These are phyloP conservation scores for Potorous gilbertii DNA, from an alignment of 2,797 vertebrate species.

Conservation along the genomic window DNA sequence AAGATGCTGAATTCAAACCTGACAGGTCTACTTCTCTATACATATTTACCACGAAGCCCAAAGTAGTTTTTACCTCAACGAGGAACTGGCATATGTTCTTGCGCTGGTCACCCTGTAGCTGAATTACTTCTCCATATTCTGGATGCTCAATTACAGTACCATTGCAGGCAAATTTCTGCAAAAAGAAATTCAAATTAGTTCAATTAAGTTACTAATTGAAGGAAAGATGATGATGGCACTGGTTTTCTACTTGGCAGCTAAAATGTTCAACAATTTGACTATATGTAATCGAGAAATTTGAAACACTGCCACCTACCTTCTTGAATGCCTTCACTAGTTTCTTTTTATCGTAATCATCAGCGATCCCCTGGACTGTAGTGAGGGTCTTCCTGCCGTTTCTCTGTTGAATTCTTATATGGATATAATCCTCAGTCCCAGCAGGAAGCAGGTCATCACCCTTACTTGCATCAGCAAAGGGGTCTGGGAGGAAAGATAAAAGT, in stretches of 20 bases:
- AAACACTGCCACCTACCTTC: slow-evolving; percentile 85
- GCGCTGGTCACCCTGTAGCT: slow-evolving; percentile 97
- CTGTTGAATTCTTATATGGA: slow-evolving; percentile 99
- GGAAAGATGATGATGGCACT: not conserved
- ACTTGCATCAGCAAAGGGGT: slow-evolving; percentile 99
- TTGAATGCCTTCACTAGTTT: slow-evolving; percentile 98
- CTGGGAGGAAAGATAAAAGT: slow-evolving; percentile 79
- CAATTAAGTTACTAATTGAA: accelerated
- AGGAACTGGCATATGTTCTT: slow-evolving; percentile 99
- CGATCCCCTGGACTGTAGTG: slow-evolving; percentile 97
- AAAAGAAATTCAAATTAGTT: not conserved
- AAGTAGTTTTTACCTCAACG: slow-evolving; percentile 86
- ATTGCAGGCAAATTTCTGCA: slow-evolving; percentile 98
- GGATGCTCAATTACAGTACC: slow-evolving; percentile 98
- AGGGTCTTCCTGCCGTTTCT: slow-evolving; percentile 99
- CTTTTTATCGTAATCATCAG: slow-evolving; percentile 97
- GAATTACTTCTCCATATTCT: slow-evolving; percentile 99
- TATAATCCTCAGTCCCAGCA: slow-evolving; percentile 97
- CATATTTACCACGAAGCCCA: not conserved
- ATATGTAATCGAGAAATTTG: not conserved
- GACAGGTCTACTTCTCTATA: not conserved
- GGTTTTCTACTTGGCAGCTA: not conserved
- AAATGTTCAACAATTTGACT: not conserved
- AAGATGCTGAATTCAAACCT: accelerated
- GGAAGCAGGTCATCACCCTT: slow-evolving; percentile 99